A percentile compares a stretch with the other conserved stretches of the same genome.
Conservation (phyloP, 30 jellyfish, hydroid and myxozoan species). For the Aurelia aurita complex sp. Pacific region DNA sequence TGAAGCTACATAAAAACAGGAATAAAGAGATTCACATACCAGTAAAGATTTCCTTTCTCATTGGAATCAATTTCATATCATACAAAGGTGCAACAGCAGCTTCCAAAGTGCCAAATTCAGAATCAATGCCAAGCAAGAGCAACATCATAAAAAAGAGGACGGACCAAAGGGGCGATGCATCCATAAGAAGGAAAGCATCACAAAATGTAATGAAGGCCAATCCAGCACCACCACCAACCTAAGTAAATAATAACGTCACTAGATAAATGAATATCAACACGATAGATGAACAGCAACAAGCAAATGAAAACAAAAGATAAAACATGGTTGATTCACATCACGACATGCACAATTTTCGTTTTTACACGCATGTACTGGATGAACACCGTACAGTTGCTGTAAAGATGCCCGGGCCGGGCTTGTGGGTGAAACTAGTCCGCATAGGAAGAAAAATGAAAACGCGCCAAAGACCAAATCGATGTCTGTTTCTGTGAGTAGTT, state of each 20-base stretch:
- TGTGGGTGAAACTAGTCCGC: no score
- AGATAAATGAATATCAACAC: no score
- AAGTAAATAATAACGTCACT: neutral
- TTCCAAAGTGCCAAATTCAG: constrained; percentile 95
- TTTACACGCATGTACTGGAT: no score
- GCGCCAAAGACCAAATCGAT: no score
- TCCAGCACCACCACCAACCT: constrained; percentile 98
- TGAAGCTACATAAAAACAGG: neutral
- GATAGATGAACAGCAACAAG: no score
- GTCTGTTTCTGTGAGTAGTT: no score
- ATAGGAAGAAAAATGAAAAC: no score
- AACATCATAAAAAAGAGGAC: constrained; percentile 84
- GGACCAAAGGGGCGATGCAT: constrained; percentile 93
- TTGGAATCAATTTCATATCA: constrained; percentile 80
- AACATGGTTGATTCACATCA: no score
- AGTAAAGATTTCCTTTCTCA: constrained; percentile 77
- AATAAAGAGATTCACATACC: constrained; percentile 37
- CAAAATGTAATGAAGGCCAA: constrained; percentile 91
- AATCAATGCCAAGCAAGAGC: constrained; percentile 88
- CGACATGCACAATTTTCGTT: no score
- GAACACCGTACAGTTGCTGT: no score
- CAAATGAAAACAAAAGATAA: no score
- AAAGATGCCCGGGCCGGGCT: no score
- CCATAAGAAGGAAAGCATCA: constrained; percentile 88
- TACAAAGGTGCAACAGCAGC: constrained; percentile 92